Base-by-base conservation (phyloP, 2,888 invertebrate species). In the Shargacucullia verbasci region DNA sequence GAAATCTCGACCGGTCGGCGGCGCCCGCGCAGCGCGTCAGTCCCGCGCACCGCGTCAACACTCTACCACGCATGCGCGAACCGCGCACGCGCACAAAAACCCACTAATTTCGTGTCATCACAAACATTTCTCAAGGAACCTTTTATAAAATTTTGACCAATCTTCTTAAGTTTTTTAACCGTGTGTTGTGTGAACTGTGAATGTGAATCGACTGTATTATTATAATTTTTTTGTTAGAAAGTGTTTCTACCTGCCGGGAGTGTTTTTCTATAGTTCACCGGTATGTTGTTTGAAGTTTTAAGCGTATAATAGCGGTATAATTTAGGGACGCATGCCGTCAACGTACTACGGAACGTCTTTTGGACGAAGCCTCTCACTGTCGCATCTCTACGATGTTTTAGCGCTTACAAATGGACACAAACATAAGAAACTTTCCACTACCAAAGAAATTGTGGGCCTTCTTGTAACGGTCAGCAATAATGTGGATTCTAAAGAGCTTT, bases 1-100 rank as follows among this genome's bases (percentile, higher is more conserved):
- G 93, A 93, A 93, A 93, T 92, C 92, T 87, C 84, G 84, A 91
- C 92, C 91, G 91, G 91, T 88, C 82, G 80, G 76, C 70, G 69
- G 65, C 74, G 71, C 56, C 58, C 74, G 61, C 72, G 74, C 74
- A 73, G 59, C 67, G 80, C 76, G 61, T 58, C 80, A 84, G 84
- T 83, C 73, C 71, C 84, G 85, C 85, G 88, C 86, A 77, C 73
- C 82, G 82, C 87, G 85, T 78, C 82, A 72, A 47, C 64, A 20
- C 53, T 66, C 61, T 44, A 75, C 64, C 75, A 84, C 85, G 87
- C 73, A 48, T 67, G 62, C 48, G 40, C 15, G 37, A 48, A 49
- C 33, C 9, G 46, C 50, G 59, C 56, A 50, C 53, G 57, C 53
- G 62, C 50, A 43, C 25, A 27, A 44, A 46, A 56, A 57, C 47